Conservation (phyloP, 2,113 vertebrate genomes). For the Centrocercus urophasianus region DNA sequence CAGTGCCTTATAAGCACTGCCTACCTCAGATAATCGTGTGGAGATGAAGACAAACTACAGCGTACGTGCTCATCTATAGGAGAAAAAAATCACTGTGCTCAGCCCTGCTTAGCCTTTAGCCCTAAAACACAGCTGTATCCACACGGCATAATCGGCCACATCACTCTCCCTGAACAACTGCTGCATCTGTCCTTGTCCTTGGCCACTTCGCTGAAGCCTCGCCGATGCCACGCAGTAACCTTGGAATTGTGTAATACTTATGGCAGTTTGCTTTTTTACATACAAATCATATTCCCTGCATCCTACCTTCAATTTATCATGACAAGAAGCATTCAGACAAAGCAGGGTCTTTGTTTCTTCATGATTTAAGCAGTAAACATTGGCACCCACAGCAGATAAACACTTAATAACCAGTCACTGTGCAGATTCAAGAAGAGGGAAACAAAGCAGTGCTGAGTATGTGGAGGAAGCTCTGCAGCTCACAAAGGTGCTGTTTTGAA, state of each 20-base stretch:
- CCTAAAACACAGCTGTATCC: not conserved
- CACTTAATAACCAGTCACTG: not conserved
- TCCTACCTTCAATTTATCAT: not conserved
- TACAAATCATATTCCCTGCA: not conserved
- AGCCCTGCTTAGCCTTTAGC: not conserved
- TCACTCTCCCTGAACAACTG: not conserved
- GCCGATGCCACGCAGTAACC: not conserved
- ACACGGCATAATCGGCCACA: not conserved
- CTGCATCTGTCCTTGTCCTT: not conserved
- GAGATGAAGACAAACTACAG: conserved; percentile 31
- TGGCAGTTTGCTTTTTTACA: not conserved
- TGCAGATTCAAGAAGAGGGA: not conserved
- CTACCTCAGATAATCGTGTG: not conserved
- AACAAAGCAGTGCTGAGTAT: not conserved
- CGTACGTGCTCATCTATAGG: not conserved
- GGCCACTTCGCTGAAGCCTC: not conserved
- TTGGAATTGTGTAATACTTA: accelerated
- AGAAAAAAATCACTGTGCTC: not conserved
- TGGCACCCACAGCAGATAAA: not conserved
- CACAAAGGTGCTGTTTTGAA: not conserved
- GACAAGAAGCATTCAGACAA: conserved; percentile 12
- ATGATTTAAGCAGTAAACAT: not conserved
- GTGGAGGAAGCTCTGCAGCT: not conserved
- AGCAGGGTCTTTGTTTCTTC: not conserved
- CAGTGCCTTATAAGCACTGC: not conserved